phyloP scores from a whole-genome alignment of 1,140 invertebrate genomes.

The Heterodera carotae region DNA sequence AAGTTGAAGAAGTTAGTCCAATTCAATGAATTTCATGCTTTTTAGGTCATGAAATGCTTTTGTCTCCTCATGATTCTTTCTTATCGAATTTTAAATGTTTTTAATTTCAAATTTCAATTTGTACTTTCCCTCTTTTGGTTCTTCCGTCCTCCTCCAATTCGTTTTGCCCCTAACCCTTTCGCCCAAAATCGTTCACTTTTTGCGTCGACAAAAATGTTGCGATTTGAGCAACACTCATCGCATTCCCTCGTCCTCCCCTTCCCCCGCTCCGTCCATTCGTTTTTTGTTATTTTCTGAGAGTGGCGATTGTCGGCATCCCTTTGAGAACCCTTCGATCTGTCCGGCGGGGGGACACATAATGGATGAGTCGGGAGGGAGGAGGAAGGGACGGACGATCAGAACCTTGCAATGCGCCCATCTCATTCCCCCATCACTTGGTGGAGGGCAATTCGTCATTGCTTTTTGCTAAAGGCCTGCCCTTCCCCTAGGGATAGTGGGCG shows the following conservation, averaged over 20 bases:
- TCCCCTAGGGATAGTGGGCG: neutral
- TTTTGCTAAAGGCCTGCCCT: neutral
- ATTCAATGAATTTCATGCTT: too few species aligned
- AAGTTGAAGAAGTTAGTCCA: too few species aligned
- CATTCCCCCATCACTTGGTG: neutral
- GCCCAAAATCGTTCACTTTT: neutral
- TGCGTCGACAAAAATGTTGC: neutral
- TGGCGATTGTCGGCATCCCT: neutral
- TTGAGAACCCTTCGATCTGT: neutral
- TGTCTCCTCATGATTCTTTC: too few species aligned
- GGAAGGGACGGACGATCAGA: neutral
- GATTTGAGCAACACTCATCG: neutral
- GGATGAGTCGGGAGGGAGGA: neutral
- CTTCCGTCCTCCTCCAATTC: neutral
- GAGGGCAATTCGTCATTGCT: slow-evolving; percentile 1
- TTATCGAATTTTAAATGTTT: too few species aligned
- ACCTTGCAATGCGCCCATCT: neutral
- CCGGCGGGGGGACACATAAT: neutral
- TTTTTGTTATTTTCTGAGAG: slow-evolving; percentile 7
- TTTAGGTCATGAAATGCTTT: too few species aligned
- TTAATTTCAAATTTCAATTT: too few species aligned
- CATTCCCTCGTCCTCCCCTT: neutral
- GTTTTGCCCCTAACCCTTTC: neutral
- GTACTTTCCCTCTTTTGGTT: too few species aligned
- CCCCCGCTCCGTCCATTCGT: neutral